Evolutionary conservation across 2,797 vertebrate species (phyloP).

Genomic region (Cyprinodon diabolis): DNA sequence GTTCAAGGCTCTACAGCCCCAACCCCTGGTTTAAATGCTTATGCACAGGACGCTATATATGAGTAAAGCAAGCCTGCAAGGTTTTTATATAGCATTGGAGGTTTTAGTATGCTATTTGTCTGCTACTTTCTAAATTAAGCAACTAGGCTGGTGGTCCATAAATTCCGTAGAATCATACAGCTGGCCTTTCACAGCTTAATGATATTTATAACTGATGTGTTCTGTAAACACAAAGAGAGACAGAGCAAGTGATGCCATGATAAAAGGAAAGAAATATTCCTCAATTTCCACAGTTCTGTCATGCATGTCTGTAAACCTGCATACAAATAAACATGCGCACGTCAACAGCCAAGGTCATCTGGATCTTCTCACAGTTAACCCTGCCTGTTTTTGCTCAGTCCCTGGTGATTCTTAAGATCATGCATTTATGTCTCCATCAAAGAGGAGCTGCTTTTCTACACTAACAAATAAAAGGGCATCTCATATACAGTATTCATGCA

Average conservation of each 20-base stretch:
- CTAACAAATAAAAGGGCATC: constrained; percentile 39
- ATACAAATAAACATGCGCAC: constrained; percentile 38
- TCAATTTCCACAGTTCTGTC: constrained; percentile 17
- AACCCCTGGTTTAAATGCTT: not conserved
- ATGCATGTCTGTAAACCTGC: constrained; percentile 27
- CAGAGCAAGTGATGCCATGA: constrained; percentile 41
- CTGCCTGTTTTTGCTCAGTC: constrained; percentile 29
- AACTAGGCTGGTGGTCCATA: constrained; percentile 62
- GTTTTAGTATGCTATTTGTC: constrained; percentile 38
- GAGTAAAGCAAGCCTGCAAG: constrained; percentile 16
- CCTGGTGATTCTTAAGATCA: constrained; percentile 19
- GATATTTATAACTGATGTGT: constrained; percentile 54
- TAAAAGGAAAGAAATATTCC: not conserved
- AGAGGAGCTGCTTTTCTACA: constrained; percentile 28
- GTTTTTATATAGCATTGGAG: constrained; percentile 16
- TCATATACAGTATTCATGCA: constrained; percentile 27
- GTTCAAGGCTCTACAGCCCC: too few species aligned
- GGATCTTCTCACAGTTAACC: constrained; percentile 55
- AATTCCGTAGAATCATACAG: constrained; percentile 51
- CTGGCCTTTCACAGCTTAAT: constrained; percentile 40
- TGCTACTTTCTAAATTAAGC: constrained; percentile 40
- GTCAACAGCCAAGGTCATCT: constrained; percentile 52
- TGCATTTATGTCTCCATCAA: constrained; percentile 51
- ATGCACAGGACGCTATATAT: not conserved
- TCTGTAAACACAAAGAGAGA: constrained; percentile 31